phyloP scores from a whole-genome alignment of 2,888 invertebrate species.

The Yponomeuta plumbellus region DNA sequence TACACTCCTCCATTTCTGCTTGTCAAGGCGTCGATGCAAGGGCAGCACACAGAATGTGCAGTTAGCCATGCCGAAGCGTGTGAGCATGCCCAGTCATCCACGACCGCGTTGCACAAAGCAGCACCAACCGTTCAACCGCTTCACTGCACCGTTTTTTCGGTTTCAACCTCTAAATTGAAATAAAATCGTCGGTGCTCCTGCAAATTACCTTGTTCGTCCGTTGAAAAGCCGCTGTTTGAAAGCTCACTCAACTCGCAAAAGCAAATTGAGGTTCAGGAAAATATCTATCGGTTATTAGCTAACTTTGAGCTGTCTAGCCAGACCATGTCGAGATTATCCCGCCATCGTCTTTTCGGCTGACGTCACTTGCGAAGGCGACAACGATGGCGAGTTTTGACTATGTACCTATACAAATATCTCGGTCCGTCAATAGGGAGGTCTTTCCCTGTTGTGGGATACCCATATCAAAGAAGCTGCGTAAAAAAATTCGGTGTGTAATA shows the following conservation, averaged over 20 bases:
- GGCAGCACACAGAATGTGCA: slow-evolving; percentile 14
- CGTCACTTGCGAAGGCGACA: too few relatives aligned
- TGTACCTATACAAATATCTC: too few relatives aligned
- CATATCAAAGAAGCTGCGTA: too few relatives aligned
- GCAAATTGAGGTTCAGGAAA: background rate
- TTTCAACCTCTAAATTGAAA: slow-evolving; percentile 62
- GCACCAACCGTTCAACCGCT: slow-evolving; percentile 51
- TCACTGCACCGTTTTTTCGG: slow-evolving; percentile 56
- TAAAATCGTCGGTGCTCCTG: slow-evolving; percentile 45
- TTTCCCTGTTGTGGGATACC: too few relatives aligned
- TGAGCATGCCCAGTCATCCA: slow-evolving; percentile 48
- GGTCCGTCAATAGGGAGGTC: too few relatives aligned
- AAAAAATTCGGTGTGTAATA: too few relatives aligned
- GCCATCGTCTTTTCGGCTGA: too few relatives aligned
- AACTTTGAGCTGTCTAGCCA: too few relatives aligned
- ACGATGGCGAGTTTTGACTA: too few relatives aligned
- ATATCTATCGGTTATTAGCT: too few relatives aligned
- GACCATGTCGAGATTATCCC: too few relatives aligned
- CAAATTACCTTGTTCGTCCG: slow-evolving; percentile 34
- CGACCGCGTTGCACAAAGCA: slow-evolving; percentile 52
- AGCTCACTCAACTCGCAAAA: background rate
- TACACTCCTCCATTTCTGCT: background rate
- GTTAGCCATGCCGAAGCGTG: slow-evolving; percentile 16
- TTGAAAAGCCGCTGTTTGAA: background rate
- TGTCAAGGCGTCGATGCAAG: slow-evolving; percentile 8